A percentile compares a stretch with the other conserved stretches of the same genome.
These are phyloP conservation scores for Karalla daura DNA, from an alignment of 2,797 vertebrate species.

Conservation along the genomic window DNA sequence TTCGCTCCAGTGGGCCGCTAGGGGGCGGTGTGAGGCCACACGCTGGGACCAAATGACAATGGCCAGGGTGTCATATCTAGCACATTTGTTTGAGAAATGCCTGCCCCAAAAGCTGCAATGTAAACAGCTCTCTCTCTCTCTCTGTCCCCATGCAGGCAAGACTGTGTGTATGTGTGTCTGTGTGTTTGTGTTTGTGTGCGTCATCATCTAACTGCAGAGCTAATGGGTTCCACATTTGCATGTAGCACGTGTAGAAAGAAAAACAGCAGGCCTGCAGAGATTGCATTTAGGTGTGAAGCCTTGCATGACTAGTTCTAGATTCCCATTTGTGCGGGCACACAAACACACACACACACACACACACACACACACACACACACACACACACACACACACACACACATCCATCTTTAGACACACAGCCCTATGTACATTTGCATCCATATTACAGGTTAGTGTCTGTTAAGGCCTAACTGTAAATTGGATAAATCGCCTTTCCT, in stretches of 20 bases:
- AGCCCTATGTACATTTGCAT: too few relatives aligned
- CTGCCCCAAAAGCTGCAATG: neutral
- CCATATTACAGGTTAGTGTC: too few relatives aligned
- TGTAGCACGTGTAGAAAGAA: conserved; percentile 4
- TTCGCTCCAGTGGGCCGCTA: conserved; percentile 15
- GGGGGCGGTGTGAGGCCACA: conserved; percentile 49
- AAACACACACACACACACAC: too few relatives aligned
- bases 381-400: too few relatives aligned
- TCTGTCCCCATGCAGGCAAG: too few relatives aligned
- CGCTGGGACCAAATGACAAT: neutral
- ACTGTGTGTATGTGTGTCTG: too few relatives aligned
- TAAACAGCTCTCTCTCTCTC: neutral
- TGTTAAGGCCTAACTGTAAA: too few relatives aligned
- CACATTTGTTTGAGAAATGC: neutral
- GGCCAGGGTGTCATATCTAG: neutral
- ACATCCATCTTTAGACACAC: too few relatives aligned
- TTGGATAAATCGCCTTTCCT: too few relatives aligned
- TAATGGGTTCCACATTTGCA: conserved; percentile 7
- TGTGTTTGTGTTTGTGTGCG: conserved; percentile 4
- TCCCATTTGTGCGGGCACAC: too few relatives aligned
- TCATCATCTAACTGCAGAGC: too few relatives aligned
- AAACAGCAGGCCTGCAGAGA: neutral
- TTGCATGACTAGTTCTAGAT: conserved; percentile 18
- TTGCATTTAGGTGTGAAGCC: neutral
- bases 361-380: too few relatives aligned